These are phyloP conservation scores for Hirundo rustica DNA, from an alignment of 2,797 vertebrate genomes.

Conservation along the genomic window DNA sequence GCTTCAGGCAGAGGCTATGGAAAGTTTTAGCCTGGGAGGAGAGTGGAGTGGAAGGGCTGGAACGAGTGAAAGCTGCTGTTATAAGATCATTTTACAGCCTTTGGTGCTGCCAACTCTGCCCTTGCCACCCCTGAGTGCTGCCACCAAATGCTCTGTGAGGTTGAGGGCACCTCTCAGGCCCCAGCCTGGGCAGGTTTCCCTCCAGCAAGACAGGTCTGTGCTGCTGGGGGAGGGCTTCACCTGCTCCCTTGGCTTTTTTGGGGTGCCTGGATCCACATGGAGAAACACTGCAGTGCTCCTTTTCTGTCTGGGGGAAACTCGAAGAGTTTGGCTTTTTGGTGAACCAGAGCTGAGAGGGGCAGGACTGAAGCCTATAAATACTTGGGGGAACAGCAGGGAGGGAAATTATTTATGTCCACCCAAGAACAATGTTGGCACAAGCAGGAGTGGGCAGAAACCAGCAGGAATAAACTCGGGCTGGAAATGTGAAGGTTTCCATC, in stretches of 20 bases:
- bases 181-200: not conserved
- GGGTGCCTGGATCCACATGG: not conserved
- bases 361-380: constrained; percentile 6
- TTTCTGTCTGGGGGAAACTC: not conserved
- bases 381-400: not conserved
- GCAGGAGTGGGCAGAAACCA: not conserved
- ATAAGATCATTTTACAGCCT: not conserved
- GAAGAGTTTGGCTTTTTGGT: not conserved
- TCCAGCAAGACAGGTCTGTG: not conserved
- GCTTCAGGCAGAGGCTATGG: not conserved
- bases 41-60: not conserved
- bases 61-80: not conserved
- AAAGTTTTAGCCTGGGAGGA: not conserved
- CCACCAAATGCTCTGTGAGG: not conserved
- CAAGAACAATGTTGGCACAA: constrained; percentile 11
- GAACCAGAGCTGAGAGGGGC: not conserved
- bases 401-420: not conserved
- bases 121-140: not conserved
- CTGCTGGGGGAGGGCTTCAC: not conserved
- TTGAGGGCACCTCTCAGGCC: not conserved
- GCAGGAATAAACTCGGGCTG: not conserved
- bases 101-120: not conserved
- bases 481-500: not conserved
- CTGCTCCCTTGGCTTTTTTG: not conserved
- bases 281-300: not conserved